Base-by-base conservation (phyloP, 2,113 vertebrate genomes). In the Seriola aureovittata region DNA sequence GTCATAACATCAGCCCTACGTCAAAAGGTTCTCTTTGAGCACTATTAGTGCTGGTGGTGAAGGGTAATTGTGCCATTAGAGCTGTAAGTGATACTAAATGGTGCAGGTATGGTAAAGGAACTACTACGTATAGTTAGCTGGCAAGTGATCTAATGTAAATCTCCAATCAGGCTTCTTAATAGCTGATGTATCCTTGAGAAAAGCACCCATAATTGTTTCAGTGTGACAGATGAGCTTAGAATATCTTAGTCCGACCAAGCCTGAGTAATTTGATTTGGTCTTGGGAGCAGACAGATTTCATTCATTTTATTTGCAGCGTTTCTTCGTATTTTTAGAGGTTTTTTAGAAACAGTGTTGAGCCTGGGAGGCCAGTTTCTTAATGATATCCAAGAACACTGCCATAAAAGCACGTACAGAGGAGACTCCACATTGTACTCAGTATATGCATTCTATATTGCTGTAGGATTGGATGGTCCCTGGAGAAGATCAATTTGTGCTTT, bases 31-130 rank as follows among this genome's bases (percentile, higher is more conserved):
- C 89, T 88, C 81, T 88, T 68, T 71, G 89, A 93, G 81, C 77
- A 67, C 91, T 88, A 93, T 93, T 93, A 93, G 78, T 76, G 84
- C 69, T 70, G 60, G 86, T 91, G 93, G 85, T 93, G 92, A 94
- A 94, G 91, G 93, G 90, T 94, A 94, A 94, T 94, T 88, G 93
- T 78, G 59, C 89, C 86, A 93, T 94, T 94, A 94, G 79, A 77
- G 79, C 90, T 83, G 72, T 91, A 92, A 94, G 93, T 93, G 89
- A 93, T 87, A 89, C 88, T 93, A 92, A 93, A 92, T 88, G 87
- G 88, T 79, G 64, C 83, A 91, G 91, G 91, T 94, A 91, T 91
- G 76, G 89, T 91, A 78, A 85, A 93, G 89, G 81, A 91, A 90
- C 84, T 78, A 78, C 87, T 79, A 52, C 9, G 58, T 82, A 74